Evolutionary conservation across 2,113 vertebrate genomes (phyloP).

Genomic region (Osmerus eperlanus): DNA sequence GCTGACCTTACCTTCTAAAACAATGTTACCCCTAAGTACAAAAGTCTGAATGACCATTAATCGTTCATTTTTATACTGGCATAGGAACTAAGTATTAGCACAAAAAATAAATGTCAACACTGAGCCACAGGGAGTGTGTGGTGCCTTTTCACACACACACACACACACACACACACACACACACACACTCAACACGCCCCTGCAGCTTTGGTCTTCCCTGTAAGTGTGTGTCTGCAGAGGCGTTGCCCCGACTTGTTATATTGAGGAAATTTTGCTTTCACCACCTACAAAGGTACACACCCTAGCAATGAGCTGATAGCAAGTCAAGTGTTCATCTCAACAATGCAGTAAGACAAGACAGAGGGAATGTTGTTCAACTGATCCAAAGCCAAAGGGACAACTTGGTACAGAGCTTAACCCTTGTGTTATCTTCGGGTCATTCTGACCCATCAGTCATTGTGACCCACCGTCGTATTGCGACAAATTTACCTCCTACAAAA

Average conservation of each 20-base stretch:
- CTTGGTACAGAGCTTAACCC: background rate
- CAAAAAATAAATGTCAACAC: no score
- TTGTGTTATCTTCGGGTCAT: no score
- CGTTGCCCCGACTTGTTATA: conserved; percentile 31
- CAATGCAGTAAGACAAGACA: conserved; percentile 1
- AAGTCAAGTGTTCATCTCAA: background rate
- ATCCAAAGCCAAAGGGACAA: background rate
- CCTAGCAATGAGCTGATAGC: conserved; percentile 15
- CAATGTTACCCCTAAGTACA: no score
- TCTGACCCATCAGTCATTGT: no score
- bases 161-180: background rate
- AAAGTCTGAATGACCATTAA: no score
- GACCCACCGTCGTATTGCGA: no score
- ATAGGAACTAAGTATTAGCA: no score
- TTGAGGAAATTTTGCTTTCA: conserved; percentile 35
- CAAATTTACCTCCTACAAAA: no score
- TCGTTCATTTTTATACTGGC: no score
- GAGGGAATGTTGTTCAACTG: conserved; percentile 30
- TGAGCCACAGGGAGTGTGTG: conserved; percentile 22
- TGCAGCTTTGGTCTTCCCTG: conserved; percentile 27
- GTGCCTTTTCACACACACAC: conserved; percentile 4
- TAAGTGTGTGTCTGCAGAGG: conserved; percentile 46
- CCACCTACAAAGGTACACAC: conserved; percentile 47
- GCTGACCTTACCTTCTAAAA: no score
- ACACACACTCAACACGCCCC: conserved; percentile 45